Base-by-base conservation (phyloP, 2,888 invertebrate genomes). In the Heliconius hortense region DNA sequence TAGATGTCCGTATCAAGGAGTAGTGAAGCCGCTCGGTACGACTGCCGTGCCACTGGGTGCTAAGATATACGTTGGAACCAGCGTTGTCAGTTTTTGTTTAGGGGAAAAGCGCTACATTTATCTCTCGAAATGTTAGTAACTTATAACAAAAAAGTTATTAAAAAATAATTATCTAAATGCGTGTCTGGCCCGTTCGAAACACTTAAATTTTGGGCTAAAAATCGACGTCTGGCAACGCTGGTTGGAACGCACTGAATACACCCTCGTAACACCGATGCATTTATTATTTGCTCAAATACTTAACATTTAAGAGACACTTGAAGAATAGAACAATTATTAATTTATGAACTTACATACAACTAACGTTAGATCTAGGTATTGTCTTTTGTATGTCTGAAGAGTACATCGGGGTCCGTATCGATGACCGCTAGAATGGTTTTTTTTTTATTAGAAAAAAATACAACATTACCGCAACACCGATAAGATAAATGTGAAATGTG, bases 301-400 rank as follows among this genome's bases (percentile, higher is more conserved):
- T 92, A 24, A 93, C 84, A 90, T 87, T 79, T 89, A 90, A 89
- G 89, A 92, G 91, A 93, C 91, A 93, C 89, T 92, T 91, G 92
- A 93, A 93, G 92, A 64, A 91, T 91, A 91, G 91, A 94, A 93
- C 93, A 89, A 90, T 92, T 91, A 92, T 89, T 90, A 75, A 80
- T 80, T 81, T 88, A 92, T 90, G 91, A 90, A 89, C 91, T 92
- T 92, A 93, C 91, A 88, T 92, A 92, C 90, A 85, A 86, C 93
- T 93, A 94, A 93, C 89, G 89, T 93, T 94, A 94, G 91, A 93
- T 90, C 94, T 94, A 94, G 93, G 94, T 94, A 94, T 94, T 94
- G 94, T 94, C 94, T 94, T 94, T 94, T 92, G 91, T 91, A 93
- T 94, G 92, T 91, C 92, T 90, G 91, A 93, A 88, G 89, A 85